Evolutionary conservation across 1,140 invertebrate species (phyloP).

Genomic region (Ptiloglossa arizonensis): DNA sequence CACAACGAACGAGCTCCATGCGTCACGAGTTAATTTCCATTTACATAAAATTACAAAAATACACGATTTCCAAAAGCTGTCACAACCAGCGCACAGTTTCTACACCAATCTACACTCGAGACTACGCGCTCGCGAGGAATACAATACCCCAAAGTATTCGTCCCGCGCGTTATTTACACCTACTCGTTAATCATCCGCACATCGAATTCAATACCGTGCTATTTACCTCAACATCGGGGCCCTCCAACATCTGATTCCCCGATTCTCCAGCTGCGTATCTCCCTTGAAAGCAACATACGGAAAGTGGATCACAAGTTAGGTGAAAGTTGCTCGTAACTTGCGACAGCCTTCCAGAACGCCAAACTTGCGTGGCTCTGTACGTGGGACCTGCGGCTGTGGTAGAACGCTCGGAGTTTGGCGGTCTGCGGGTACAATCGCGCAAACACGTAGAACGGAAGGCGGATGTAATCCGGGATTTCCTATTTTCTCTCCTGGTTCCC

Average conservation of each 20-base stretch:
- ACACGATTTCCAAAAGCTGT: too few relatives aligned
- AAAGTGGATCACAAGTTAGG: constrained; percentile 24
- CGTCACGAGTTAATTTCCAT: too few relatives aligned
- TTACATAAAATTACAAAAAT: too few relatives aligned
- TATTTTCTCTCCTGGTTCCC: neutral
- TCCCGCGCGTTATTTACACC: too few relatives aligned
- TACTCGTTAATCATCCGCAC: too few relatives aligned
- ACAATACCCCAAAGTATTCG: too few relatives aligned
- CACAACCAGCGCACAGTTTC: too few relatives aligned
- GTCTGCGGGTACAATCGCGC: constrained; percentile 15
- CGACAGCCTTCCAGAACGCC: neutral
- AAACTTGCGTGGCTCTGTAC: neutral
- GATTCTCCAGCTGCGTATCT: neutral
- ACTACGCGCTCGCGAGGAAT: too few relatives aligned
- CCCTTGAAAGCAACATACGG: neutral
- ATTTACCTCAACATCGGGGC: neutral
- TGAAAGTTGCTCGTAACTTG: constrained; percentile 14
- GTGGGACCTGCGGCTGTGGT: neutral
- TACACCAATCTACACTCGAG: too few relatives aligned
- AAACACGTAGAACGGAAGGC: constrained; percentile 8
- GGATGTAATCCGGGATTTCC: constrained; percentile 25
- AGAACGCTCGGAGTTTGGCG: constrained; percentile 1
- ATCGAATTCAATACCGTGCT: too few relatives aligned
- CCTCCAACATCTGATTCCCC: neutral
- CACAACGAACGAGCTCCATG: too few relatives aligned